Evolutionary conservation across 2,797 vertebrate genomes (phyloP).

Genomic region (Myotis findleyi): DNA sequence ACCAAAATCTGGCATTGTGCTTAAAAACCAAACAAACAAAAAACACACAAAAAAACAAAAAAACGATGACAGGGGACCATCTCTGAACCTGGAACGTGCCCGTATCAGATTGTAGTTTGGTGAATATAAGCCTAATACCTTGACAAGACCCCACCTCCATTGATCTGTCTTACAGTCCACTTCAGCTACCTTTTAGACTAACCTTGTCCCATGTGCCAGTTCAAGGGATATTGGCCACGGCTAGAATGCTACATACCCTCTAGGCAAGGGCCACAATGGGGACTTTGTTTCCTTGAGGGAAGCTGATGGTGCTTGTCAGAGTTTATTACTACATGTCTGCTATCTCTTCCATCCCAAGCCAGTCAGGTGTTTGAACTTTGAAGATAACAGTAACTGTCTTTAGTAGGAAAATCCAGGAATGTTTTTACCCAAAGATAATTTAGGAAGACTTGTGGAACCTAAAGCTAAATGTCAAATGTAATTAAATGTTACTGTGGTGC

Average conservation of each 20-base stretch:
- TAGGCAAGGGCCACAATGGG: background rate
- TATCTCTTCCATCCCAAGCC: conserved; percentile 53
- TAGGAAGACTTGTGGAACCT: conserved; percentile 79
- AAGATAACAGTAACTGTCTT: conserved; percentile 80
- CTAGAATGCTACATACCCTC: conserved; percentile 15
- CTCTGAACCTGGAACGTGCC: conserved; percentile 83
- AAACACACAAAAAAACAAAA: background rate
- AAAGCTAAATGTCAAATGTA: conserved; percentile 82
- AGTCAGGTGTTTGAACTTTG: conserved; percentile 77
- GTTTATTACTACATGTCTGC: conserved; percentile 72
- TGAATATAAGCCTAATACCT: background rate
- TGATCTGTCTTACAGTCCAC: background rate
- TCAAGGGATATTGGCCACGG: background rate
- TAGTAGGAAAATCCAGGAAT: conserved; percentile 76
- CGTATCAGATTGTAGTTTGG: conserved; percentile 69
- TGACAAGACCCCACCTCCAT: background rate
- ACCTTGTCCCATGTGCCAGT: background rate
- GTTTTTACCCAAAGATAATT: conserved; percentile 81
- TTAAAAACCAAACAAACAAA: conserved; percentile 75
- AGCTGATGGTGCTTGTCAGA: background rate
- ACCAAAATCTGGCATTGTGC: conserved; percentile 87
- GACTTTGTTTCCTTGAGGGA: conserved; percentile 30
- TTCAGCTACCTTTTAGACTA: background rate
- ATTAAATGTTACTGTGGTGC: conserved; percentile 74
- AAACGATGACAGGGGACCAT: conserved; percentile 83